Conservation (phyloP, 2,888 invertebrate genomes). For the Siphonodentalium dalli region DNA sequence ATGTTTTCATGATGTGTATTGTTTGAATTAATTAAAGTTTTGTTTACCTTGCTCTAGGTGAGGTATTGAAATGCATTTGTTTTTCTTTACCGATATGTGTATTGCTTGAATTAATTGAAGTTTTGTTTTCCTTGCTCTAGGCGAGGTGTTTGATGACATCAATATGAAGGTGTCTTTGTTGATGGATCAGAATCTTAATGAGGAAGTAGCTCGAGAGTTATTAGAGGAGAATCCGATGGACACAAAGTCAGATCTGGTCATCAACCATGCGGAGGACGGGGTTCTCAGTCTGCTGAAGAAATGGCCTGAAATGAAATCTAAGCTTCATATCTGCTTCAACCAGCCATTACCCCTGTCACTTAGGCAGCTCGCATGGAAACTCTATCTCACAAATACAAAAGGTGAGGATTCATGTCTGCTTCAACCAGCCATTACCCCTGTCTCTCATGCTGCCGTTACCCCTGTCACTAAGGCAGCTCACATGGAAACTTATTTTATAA, state of each 20-base stretch:
- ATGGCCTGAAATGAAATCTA: conserved; percentile 63
- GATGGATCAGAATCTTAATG: conserved; percentile 61
- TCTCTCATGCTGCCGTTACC: no score
- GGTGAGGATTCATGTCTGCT: conserved; percentile 30
- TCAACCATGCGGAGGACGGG: conserved; percentile 59
- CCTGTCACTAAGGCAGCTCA: no score
- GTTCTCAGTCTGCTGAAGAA: conserved; percentile 57
- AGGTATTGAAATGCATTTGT: no score
- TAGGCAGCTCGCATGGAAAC: conserved; percentile 58
- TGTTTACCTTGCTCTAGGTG: no score
- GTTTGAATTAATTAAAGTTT: no score
- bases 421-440: no score
- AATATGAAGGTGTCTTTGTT: conserved; percentile 53
- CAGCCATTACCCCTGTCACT: conserved; percentile 56
- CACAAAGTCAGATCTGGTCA: conserved; percentile 60
- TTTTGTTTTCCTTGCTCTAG: no score
- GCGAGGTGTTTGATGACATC: conserved; percentile 47
- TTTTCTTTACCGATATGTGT: no score
- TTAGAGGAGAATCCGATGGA: conserved; percentile 57
- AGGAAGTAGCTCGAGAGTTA: conserved; percentile 57
- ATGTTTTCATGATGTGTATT: no score
- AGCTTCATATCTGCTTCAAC: conserved; percentile 59
- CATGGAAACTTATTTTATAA: no score
- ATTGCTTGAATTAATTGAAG: no score
- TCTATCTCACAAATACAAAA: conserved; percentile 57